phyloP scores from a whole-genome alignment of 2,888 invertebrate species.

The Troides helena region DNA sequence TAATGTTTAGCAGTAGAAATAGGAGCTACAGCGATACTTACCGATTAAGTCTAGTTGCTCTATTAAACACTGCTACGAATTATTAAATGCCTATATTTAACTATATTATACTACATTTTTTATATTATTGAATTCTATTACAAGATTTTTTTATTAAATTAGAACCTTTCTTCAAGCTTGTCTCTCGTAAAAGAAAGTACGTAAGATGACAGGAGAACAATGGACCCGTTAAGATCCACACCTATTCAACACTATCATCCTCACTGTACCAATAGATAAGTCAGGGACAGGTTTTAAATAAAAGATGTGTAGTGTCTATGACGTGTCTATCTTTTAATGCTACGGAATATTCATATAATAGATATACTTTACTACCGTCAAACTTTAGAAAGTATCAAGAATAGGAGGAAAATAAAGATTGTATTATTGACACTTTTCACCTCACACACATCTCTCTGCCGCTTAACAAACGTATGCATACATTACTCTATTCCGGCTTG shows the following conservation, averaged over 20 bases:
- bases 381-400: not conserved
- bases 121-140: no score
- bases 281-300: slow-evolving; percentile 45
- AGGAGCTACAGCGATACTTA: no score
- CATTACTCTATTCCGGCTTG: no score
- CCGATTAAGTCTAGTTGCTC: no score
- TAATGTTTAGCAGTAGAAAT: no score
- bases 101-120: no score
- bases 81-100: no score
- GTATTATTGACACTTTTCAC: not conserved
- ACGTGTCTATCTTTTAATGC: slow-evolving; percentile 31
- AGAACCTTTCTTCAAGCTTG: not conserved
- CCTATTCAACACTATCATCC: slow-evolving; percentile 42
- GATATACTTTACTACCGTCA: not conserved
- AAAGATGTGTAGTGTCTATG: slow-evolving; percentile 49
- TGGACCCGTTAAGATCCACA: slow-evolving; percentile 45
- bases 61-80: no score
- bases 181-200: slow-evolving; percentile 12
- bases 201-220: slow-evolving; percentile 35
- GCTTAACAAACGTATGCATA: no score
- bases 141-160: not conserved
- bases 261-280: slow-evolving; percentile 41
- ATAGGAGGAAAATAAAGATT: not conserved
- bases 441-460: no score
- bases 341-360: slow-evolving; percentile 1